Percentiles rank a stretch among this genome's conserved stretches.
Evolutionary conservation across 2,113 vertebrate genomes (phyloP).

Genomic region (Coregonus clupeaformis): DNA sequence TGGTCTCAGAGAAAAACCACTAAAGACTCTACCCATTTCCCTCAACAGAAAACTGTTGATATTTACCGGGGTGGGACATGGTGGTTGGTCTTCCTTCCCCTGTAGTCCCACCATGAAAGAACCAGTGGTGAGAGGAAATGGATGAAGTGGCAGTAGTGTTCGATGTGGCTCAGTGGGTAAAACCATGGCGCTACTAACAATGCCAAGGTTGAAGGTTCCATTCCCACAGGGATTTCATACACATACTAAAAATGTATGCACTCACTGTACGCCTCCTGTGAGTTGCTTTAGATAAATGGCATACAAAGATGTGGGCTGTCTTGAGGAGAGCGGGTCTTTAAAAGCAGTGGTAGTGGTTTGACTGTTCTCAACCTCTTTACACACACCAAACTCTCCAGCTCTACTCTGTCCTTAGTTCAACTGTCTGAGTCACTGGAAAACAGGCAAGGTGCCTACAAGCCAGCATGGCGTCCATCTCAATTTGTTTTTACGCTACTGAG

Average conservation of each 20-base stretch:
- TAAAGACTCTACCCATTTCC: not conserved
- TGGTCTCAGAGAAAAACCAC: conserved; percentile 23
- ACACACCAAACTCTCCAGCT: conserved; percentile 47
- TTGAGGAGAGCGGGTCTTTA: conserved; percentile 15
- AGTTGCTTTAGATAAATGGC: no score
- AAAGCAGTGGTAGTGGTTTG: conserved; percentile 24
- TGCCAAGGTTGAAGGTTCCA: no score
- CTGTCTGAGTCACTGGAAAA: conserved; percentile 32
- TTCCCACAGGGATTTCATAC: no score
- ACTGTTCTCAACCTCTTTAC: conserved; percentile 18
- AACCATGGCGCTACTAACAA: no score
- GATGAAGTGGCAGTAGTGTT: not conserved
- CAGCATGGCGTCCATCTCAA: not conserved
- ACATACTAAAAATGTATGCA: no score
- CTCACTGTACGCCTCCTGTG: no score
- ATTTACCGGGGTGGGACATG: conserved; percentile 1
- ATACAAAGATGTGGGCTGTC: conserved; percentile 7
- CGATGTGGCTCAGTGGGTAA: conserved; percentile 1
- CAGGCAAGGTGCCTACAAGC: conserved; percentile 19
- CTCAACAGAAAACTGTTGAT: not conserved
- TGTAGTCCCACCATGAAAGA: not conserved
- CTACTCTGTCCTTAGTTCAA: conserved; percentile 6
- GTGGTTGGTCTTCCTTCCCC: not conserved
- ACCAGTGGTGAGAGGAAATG: not conserved
- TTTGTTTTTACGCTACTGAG: not conserved